Conservation (phyloP, 2,113 vertebrate species). For the Cairina moschata region DNA sequence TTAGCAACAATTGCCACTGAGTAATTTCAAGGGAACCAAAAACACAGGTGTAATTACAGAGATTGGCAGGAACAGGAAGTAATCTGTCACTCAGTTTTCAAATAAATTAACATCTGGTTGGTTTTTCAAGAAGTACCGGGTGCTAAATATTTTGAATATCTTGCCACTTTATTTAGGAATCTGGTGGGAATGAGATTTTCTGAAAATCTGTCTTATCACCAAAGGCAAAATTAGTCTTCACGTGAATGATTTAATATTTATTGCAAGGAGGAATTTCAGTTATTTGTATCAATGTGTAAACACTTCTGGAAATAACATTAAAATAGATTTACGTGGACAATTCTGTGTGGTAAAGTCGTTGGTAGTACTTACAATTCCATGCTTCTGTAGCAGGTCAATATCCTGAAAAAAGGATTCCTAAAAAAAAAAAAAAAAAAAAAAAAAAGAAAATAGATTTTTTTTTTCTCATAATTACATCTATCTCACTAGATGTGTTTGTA, state of each 20-base stretch:
- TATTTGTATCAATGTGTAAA: neutral
- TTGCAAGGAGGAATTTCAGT: neutral
- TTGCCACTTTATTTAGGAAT: constrained; percentile 46
- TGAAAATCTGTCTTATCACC: too few species aligned
- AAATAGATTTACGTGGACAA: neutral
- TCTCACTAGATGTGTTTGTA: neutral
- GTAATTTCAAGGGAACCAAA: constrained; percentile 38
- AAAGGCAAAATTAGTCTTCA: neutral
- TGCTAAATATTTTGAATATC: constrained; percentile 46
- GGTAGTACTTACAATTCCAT: constrained; percentile 92
- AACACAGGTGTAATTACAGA: constrained; percentile 46
- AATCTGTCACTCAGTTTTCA: constrained; percentile 55
- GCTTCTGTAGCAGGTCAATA: constrained; percentile 95
- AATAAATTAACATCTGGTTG: constrained; percentile 48
- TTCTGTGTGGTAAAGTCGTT: neutral
- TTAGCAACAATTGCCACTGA: constrained; percentile 29
- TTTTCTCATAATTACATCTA: constrained; percentile 3
- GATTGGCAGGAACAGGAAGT: constrained; percentile 53
- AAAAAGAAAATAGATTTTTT: neutral
- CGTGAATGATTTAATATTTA: neutral
- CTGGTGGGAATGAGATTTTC: constrained; percentile 3
- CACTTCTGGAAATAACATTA: neutral
- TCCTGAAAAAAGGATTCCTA: constrained; percentile 98
- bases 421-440: neutral
- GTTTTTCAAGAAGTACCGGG: constrained; percentile 30